Conservation (phyloP, 2,113 vertebrate species). For the Hymenochirus boettgeri region DNA sequence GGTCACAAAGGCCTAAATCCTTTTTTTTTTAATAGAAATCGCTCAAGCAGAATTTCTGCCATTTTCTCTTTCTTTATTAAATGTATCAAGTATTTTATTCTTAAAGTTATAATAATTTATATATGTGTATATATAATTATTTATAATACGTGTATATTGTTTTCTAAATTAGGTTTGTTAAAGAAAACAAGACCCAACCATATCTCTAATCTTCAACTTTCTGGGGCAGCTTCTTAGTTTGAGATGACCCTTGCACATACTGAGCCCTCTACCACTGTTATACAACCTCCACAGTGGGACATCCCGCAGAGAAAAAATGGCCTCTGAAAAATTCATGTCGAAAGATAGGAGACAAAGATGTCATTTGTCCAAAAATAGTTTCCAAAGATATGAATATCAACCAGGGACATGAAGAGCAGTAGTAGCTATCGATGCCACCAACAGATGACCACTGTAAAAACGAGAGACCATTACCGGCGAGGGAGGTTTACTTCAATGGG, state of each 20-base stretch:
- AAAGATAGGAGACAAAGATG: neutral
- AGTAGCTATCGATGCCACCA: conserved; percentile 25
- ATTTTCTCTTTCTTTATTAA: too few relatives aligned
- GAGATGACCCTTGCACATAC: conserved; percentile 58
- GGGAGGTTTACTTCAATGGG: conserved; percentile 33
- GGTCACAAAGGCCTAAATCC: too few relatives aligned
- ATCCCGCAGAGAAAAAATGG: neutral
- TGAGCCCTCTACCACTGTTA: neutral
- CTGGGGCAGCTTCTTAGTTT: conserved; percentile 72
- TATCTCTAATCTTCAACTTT: conserved; percentile 78
- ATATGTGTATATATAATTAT: too few relatives aligned
- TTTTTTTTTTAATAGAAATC: too few relatives aligned
- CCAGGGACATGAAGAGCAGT: conserved; percentile 29
- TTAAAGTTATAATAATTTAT: too few relatives aligned
- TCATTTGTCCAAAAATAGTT: conserved; percentile 18
- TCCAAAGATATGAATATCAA: neutral
- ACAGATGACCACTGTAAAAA: neutral
- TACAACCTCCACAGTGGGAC: neutral
- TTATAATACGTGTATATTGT: too few relatives aligned
- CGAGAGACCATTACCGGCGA: conserved; percentile 7
- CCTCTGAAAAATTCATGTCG: neutral
- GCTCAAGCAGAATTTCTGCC: too few relatives aligned
- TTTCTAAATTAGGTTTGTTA: conserved; percentile 62
- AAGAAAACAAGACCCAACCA: conserved; percentile 71
- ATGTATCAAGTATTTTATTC: too few relatives aligned